Base-by-base conservation (phyloP, 2,888 invertebrate species). In the Trisateles emortualis region DNA sequence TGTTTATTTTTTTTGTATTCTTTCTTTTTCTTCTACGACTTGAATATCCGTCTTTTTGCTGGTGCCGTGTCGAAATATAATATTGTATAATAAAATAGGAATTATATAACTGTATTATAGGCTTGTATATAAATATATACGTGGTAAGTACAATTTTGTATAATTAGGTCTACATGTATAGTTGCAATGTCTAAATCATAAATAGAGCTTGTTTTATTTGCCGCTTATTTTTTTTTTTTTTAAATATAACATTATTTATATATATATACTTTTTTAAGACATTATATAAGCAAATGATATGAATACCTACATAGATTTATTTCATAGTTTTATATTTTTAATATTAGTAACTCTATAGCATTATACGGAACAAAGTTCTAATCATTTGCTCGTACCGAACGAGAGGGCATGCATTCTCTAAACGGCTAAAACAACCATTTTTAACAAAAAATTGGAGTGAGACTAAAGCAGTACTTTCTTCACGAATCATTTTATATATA, bases 171-270 rank as follows among this genome's bases (percentile, higher is more conserved):
- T 64, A 35, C 32, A 47, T 68, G 58, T 64, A 67, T 71, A 59
- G 64, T 55, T 53, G 79, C 81, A 57, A 78, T 81, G 79, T 79
- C 72, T 70, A 68, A 74, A 59, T 43, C 33, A 71, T 56, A 55
- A 59, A 74, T 81, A 79, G 75, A 45, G 90, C 90, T 89, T 87
- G 46, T 76, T 84, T 89, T 69, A 75, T 81, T 89, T 91, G 90
- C 90, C 50, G 90, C 90, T 88, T 88, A 59, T 65, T 83, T 73
- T 79, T 78, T 74, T 54, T 63, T 79, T 86, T 78, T 46, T 62
- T 52, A 71, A 64, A 59, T 58, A 57, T 61, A 47, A 45, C 65
- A 70, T 71, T 56, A 67, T 64, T 67, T 54, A 56, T 42, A 58
- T 49, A 65, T 49, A 52, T 39, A 42, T 53, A 53, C 41, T 52